phyloP scores from a whole-genome alignment of 2,113 vertebrate genomes.

The Colistium nudipinnis region DNA sequence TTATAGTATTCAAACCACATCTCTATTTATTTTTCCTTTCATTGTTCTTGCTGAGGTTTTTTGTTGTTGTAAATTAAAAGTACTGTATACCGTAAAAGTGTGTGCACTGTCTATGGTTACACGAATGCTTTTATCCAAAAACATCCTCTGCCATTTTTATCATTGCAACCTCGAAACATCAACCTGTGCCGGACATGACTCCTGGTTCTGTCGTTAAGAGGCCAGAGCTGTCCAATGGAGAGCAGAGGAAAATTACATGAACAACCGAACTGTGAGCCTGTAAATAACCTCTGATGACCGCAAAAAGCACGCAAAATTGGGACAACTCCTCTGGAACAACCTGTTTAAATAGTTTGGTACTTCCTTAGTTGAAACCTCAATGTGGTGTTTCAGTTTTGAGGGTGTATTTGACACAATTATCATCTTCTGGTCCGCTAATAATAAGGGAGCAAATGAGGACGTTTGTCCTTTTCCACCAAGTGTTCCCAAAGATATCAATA shows the following conservation, averaged over 20 bases:
- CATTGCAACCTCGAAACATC: conserved; percentile 35
- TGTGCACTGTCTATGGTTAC: background rate
- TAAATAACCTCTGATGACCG: conserved; percentile 8
- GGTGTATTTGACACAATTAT: too few relatives aligned
- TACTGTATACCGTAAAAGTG: too few relatives aligned
- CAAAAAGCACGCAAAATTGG: background rate
- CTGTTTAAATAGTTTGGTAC: background rate
- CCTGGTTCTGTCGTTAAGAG: conserved; percentile 4
- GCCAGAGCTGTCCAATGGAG: background rate
- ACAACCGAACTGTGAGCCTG: conserved; percentile 27
- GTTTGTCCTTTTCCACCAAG: too few relatives aligned
- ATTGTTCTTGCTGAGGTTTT: background rate
- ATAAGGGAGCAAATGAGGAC: too few relatives aligned
- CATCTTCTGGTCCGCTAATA: too few relatives aligned
- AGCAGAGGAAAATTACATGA: conserved; percentile 14
- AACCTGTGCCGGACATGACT: conserved; percentile 5
- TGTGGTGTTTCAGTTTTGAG: too few relatives aligned
- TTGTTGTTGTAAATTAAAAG: background rate
- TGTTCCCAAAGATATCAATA: too few relatives aligned
- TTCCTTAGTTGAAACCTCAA: background rate
- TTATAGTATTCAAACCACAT: too few relatives aligned
- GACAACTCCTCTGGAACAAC: background rate
- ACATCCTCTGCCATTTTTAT: conserved; percentile 44
- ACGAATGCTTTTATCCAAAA: background rate
- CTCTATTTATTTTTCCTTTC: too few relatives aligned